Base-by-base conservation (phyloP, 2,113 vertebrate genomes). In the Canis aureus region DNA sequence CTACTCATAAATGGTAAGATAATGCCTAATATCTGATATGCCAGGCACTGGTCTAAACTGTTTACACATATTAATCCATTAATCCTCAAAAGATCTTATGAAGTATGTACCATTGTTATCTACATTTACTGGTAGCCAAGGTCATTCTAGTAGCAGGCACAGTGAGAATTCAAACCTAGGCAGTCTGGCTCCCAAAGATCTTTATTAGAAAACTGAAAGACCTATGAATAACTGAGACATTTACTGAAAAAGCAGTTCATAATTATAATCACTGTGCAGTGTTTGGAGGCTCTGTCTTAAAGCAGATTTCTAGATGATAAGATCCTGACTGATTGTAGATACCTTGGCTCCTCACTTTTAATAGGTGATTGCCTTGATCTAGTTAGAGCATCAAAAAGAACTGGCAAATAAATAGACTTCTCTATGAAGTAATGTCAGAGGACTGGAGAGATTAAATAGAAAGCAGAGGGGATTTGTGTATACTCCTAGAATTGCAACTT, bases 251-350 rank as follows among this genome's bases (percentile, higher is more conserved):
- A 84, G 43, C 12, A 76, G n/a, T 29, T 92, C 32, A 55, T 35
- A 57, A 23, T 95, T 71, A 32, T 55, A 76, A 93, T 38, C 22
- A 29, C 38, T 11, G 1, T 71, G 9, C n/a, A n/a, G 2, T 89
- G 27, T 74, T 74, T 89, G 38, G n/a, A 95, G 62, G 22, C 82
- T 96, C 80, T 76, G 23, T 85, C 64, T 78, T 66, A 87, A 82
- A 71, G 67, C 74, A 76, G 27, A 84, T 94, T 95, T 97, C 82
- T 93, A 55, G 55, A 84, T 66, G 27, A 79, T 55, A 80, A 89
- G 81, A 62, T 84, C 43, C 49, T 62, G 17, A 60, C 38, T 95
- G 81, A 60, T 53, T 79, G 3, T 51, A 79, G 20, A 7, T 83
- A 59, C 7, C 17, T 91, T 57, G 11, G 27, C 51, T 64, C 29